Base-by-base conservation (phyloP, 1,140 invertebrate species). In the Cyrtorhinus lividipennis region DNA sequence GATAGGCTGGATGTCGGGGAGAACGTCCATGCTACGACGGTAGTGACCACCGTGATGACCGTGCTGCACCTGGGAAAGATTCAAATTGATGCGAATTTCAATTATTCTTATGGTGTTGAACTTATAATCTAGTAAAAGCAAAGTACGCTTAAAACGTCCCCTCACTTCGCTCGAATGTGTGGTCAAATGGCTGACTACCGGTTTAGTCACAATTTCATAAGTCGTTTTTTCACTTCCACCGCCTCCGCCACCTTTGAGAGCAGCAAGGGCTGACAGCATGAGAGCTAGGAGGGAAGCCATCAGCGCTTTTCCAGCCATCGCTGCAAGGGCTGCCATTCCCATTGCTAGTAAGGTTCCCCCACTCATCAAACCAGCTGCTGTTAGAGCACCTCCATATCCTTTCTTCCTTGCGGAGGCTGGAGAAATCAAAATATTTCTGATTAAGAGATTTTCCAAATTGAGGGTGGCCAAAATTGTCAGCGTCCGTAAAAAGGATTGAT, bases 161-260 rank as follows among this genome's bases (percentile, higher is more conserved):
- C 48, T 57, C 24, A 87, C 83, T 70, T 86, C 84, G 0, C 81
- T 79, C 10, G 86, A 87, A 64, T 88, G 85, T 1, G 80, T 80
- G 66, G 87, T 85, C 0, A 81, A 78, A 53, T 82, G 81, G 0
- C 79, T 80, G 70, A 88, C 87, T 0, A 89, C 78, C 0, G 87
- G 87, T 67, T 89, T 90, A 58, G 85, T 83, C 27, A 90, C 82
- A 57, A 90, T 87, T 72, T 90, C 87, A 69, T 90, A 90, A 0
- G 86, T 88, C 0, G 86, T 87, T 22, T 84, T 85, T 15, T 59
- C 45, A 5, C 65, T 61, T 22, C 81, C 79, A 18, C 81, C 80
- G 18, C 83, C 81, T 3, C 78, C 69, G 0, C 83, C 68, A 0
- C 83, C 82, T 66, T 88, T 89, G 12, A 90, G 72, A 0, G 86